Evolutionary conservation across 2,888 invertebrate genomes (phyloP).

Genomic region (Acleris sparsana): DNA sequence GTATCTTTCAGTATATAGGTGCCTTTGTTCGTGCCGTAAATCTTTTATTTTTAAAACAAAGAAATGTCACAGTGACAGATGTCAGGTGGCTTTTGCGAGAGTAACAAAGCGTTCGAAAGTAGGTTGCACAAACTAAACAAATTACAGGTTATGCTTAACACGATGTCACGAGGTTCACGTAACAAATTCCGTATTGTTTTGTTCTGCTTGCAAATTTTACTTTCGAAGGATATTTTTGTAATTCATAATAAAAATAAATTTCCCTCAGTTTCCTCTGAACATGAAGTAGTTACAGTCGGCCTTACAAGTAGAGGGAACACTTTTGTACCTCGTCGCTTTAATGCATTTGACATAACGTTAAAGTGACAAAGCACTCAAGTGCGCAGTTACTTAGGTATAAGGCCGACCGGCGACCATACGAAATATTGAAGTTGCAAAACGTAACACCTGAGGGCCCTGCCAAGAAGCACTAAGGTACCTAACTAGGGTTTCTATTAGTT

Average conservation of each 20-base stretch:
- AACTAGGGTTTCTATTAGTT: too few species aligned
- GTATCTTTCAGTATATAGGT: background rate
- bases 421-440: too few species aligned
- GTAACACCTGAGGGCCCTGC: too few species aligned
- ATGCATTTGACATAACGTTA: too few species aligned
- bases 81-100: conserved; percentile 55
- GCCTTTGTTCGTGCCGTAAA: conserved; percentile 34
- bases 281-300: too few species aligned
- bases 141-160: conserved; percentile 50
- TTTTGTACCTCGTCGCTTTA: too few species aligned
- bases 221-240: conserved; percentile 39
- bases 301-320: too few species aligned
- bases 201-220: conserved; percentile 39
- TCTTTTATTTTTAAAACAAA: conserved; percentile 51
- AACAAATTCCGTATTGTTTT: conserved; percentile 39
- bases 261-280: too few species aligned
- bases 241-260: conserved; percentile 14
- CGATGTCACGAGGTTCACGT: conserved; percentile 41
- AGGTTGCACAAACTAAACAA: conserved; percentile 55
- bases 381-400: too few species aligned
- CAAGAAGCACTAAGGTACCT: too few species aligned
- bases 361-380: too few species aligned
- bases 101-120: conserved; percentile 67
- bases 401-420: too few species aligned
- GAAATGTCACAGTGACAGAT: conserved; percentile 57